These are phyloP conservation scores for Potorous gilbertii DNA, from an alignment of 2,797 vertebrate genomes.

Conservation along the genomic window DNA sequence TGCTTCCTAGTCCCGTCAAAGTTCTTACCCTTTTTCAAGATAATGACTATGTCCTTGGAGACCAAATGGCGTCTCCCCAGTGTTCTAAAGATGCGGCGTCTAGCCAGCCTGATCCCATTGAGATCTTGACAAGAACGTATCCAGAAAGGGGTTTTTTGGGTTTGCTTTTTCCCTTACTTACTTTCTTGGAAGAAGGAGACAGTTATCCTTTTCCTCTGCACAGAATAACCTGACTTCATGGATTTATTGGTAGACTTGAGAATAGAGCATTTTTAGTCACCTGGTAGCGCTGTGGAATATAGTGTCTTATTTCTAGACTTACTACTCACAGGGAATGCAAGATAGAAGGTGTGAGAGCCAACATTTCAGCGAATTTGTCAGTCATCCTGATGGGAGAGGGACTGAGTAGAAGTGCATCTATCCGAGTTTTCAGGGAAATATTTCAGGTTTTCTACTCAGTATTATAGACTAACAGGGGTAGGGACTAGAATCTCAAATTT, in stretches of 20 bases:
- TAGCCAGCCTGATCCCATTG: constrained; percentile 28
- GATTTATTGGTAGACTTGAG: constrained; percentile 45
- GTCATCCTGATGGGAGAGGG: background rate
- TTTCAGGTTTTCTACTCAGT: constrained; percentile 32
- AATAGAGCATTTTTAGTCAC: constrained; percentile 28
- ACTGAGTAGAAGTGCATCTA: constrained; percentile 4
- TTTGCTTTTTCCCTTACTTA: background rate
- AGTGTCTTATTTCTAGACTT: constrained; percentile 43
- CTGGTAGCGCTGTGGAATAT: constrained; percentile 12
- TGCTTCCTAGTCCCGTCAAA: background rate
- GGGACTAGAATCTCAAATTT: background rate
- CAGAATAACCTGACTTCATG: background rate
- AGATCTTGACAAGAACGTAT: constrained; percentile 13
- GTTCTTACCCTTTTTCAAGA: background rate
- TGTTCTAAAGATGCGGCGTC: constrained; percentile 21
- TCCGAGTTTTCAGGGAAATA: constrained; percentile 30
- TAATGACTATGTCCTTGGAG: background rate
- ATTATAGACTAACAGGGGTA: background rate
- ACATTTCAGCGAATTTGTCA: background rate
- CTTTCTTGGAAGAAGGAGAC: constrained; percentile 37
- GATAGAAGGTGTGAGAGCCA: constrained; percentile 42
- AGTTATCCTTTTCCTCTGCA: constrained; percentile 28
- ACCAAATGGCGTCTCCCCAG: constrained; percentile 36
- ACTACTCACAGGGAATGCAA: constrained; percentile 31
- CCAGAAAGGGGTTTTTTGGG: constrained; percentile 4